phyloP scores from a whole-genome alignment of 2,113 vertebrate genomes.

The Mastomys coucha region DNA sequence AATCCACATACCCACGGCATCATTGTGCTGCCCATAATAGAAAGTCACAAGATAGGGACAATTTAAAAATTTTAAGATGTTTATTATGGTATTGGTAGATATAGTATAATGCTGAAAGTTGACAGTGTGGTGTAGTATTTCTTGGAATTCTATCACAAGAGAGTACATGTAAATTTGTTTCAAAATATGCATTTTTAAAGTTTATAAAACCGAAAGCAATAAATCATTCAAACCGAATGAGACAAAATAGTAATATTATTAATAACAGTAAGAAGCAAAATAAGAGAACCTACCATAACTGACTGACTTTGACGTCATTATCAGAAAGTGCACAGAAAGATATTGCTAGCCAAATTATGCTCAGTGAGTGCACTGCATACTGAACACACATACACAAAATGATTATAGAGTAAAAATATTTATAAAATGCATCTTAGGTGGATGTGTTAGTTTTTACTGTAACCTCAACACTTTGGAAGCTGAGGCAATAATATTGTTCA shows the following conservation, averaged over 20 bases:
- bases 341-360: background rate
- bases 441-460: background rate
- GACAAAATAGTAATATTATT: background rate
- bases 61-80: background rate
- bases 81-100: background rate
- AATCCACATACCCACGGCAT: background rate
- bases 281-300: background rate
- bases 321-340: background rate
- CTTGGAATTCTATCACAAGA: background rate
- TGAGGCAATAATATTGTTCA: background rate
- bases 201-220: background rate
- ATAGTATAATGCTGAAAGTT: background rate
- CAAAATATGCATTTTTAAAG: background rate
- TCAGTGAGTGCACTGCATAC: background rate
- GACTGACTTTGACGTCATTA: background rate
- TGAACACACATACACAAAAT: background rate
- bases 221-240: background rate
- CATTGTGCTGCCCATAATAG: background rate
- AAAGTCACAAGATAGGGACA: background rate
- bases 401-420: background rate
- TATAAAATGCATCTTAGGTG: background rate
- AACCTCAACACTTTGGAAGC: background rate
- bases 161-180: background rate
- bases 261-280: background rate
- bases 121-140: fast-evolving